Evolutionary conservation across 2,797 vertebrate genomes (phyloP).

Genomic region (Paratrypauchen microcephalus): DNA sequence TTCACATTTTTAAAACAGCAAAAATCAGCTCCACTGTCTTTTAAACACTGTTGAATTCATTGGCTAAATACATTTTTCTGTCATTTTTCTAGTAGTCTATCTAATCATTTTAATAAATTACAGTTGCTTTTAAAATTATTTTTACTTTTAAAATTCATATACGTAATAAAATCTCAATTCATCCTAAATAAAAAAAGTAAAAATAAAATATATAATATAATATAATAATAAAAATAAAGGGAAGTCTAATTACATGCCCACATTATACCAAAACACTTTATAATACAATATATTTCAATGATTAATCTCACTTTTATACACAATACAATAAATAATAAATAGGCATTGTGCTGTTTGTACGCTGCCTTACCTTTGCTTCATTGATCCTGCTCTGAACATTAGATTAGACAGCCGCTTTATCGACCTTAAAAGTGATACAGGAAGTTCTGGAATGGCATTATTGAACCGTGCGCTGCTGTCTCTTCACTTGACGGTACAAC

Average conservation of each 20-base stretch:
- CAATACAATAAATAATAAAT: background rate
- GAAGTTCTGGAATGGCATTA: conserved; percentile 8
- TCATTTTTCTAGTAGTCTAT: too few relatives aligned
- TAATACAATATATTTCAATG: too few relatives aligned
- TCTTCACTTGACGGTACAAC: background rate
- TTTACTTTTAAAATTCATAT: too few relatives aligned
- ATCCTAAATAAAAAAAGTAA: too few relatives aligned
- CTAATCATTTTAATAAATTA: too few relatives aligned
- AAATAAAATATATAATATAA: too few relatives aligned
- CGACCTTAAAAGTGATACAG: conserved; percentile 1
- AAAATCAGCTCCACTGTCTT: too few relatives aligned
- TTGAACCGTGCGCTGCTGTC: background rate
- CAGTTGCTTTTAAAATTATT: too few relatives aligned
- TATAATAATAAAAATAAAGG: background rate
- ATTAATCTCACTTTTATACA: background rate
- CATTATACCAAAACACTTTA: too few relatives aligned
- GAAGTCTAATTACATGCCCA: background rate
- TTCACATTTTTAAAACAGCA: too few relatives aligned
- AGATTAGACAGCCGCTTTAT: conserved; percentile 1
- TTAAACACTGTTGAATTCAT: too few relatives aligned
- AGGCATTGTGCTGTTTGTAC: background rate
- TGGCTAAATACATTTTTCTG: too few relatives aligned
- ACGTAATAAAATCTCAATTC: background rate
- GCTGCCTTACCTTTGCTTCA: background rate
- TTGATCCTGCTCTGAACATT: conserved; percentile 3